Evolutionary conservation across 2,113 vertebrate genomes (phyloP).

Genomic region (Rhineura floridana): DNA sequence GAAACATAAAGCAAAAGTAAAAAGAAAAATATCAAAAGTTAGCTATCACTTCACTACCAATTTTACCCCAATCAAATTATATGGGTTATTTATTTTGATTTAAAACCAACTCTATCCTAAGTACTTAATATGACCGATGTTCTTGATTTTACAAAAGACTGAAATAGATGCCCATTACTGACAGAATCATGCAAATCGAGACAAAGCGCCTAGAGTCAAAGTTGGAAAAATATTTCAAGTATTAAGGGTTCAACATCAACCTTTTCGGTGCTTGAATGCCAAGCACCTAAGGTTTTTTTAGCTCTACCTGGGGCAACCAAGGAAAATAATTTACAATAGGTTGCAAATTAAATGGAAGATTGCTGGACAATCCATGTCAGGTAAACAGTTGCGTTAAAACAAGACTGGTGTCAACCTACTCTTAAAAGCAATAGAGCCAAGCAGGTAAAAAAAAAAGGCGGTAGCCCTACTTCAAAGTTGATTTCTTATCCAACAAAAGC

Average conservation of each 20-base stretch:
- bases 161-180: background rate
- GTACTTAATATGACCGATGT: background rate
- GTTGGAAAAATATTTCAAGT: background rate
- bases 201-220: background rate
- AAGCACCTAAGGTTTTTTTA: background rate
- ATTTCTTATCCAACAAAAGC: background rate
- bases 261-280: background rate
- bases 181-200: background rate
- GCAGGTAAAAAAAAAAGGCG: too few relatives aligned
- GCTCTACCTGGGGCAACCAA: background rate
- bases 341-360: background rate
- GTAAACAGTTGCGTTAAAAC: background rate
- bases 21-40: background rate
- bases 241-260: background rate
- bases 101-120: background rate
- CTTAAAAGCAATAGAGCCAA: background rate
- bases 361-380: background rate
- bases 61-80: background rate
- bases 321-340: background rate
- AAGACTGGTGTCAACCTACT: background rate
- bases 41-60: background rate
- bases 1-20: background rate
- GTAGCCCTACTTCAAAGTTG: background rate
- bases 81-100: background rate
- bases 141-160: background rate